A percentile compares a stretch with the other conserved stretches of the same genome.
phyloP scores from a whole-genome alignment of 2,888 invertebrate species.

The Limnephilus marmoratus region DNA sequence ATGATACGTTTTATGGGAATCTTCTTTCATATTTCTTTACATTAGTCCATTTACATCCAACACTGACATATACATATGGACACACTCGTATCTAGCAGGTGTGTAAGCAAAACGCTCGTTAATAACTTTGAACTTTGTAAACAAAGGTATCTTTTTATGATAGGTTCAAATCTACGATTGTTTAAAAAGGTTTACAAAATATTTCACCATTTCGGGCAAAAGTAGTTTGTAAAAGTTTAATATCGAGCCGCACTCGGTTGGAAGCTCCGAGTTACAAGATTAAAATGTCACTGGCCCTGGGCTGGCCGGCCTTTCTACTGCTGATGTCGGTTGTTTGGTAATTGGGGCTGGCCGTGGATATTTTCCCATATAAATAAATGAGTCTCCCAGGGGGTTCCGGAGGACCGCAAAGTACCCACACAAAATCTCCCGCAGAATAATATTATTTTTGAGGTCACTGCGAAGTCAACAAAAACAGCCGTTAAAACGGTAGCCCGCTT shows the following conservation, averaged over 20 bases:
- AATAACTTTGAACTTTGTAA: background rate
- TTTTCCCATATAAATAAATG: constrained; percentile 47
- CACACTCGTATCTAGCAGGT: background rate
- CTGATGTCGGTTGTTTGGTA: background rate
- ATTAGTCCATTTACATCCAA: background rate
- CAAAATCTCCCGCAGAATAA: constrained; percentile 35
- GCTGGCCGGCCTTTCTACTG: background rate
- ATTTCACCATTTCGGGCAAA: background rate
- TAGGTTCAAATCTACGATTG: background rate
- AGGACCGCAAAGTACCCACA: constrained; percentile 34
- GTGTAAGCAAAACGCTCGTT: background rate
- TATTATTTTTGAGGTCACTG: constrained; percentile 50
- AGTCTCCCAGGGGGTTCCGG: constrained; percentile 36
- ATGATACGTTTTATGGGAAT: background rate
- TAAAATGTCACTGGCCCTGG: constrained; percentile 27
- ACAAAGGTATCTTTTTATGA: background rate
- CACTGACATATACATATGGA: background rate
- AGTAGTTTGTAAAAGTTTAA: constrained; percentile 37
- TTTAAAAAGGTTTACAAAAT: background rate
- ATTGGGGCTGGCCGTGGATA: background rate
- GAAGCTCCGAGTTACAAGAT: background rate
- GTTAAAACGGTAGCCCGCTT: constrained; percentile 55
- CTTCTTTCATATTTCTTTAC: background rate
- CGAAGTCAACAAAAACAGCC: constrained; percentile 56
- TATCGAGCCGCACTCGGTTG: background rate